Base-by-base conservation (phyloP, 92 coral and sea anemone genomes). In the Montipora capitata region DNA sequence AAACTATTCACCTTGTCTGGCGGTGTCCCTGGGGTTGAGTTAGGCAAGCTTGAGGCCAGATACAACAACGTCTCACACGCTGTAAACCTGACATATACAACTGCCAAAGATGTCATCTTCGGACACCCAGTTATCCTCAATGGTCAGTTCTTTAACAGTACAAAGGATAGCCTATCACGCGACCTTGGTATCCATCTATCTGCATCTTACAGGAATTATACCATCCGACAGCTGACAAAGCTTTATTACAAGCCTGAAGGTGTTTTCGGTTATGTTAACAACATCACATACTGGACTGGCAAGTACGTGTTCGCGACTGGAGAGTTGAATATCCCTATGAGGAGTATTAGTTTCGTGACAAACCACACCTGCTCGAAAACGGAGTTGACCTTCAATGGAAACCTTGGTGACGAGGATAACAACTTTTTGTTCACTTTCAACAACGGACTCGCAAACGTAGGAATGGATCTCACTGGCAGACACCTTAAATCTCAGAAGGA, bases 201-300 rank as follows among this genome's bases (percentile, higher is more conserved):
- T 40, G 99, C 98, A 38, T 77, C 95, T 9, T 98, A 96, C 94
- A 94, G 88, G 68, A 96, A 96, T 90, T 94, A 92, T 83, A 94
- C 99, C 71, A 89, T 98, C 75, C 86, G 85, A 27, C 98, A 98
- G 76, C 85, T 96, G 11, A 82, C 95, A 9, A 86, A 93, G 78
- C 57, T 98, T 70, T 96, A 95, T 89, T 94, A 94, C 90, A 89
- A 79, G 79, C 89, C 98, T 9, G 85, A 5, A 48, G 52, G 89
- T 16, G 94, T 86, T 49, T 96, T 96, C 85, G 98, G 98, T 18
- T 88, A 80, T 68, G 88, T 86, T 39, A 94, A 96, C 74, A 98
- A 98, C 84, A 91, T 94, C 63, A 98, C 98, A 0, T 96, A 96
- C 94, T 98, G 99, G 99, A 97, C 97, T 39, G 87, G 91, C 57